phyloP scores from a whole-genome alignment of 2,888 invertebrate genomes.

The Cantharis rufa region DNA sequence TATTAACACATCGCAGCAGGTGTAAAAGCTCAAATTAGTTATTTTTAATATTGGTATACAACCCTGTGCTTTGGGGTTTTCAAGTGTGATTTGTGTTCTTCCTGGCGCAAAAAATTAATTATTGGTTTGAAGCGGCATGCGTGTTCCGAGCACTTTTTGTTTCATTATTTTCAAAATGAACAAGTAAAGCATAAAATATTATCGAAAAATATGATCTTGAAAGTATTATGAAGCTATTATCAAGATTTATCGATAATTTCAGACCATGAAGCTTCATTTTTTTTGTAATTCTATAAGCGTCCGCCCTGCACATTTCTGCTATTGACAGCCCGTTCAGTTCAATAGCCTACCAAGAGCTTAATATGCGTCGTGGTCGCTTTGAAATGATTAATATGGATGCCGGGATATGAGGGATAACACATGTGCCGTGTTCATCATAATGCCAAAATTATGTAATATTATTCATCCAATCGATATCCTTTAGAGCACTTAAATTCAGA shows the following conservation, averaged over 20 bases:
- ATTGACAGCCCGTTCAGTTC: constrained; percentile 29
- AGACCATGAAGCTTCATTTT: constrained; percentile 26
- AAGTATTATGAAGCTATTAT: constrained; percentile 22
- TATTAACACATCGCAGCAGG: neutral
- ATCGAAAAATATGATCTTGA: constrained; percentile 19
- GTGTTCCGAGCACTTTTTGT: neutral
- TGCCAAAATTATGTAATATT: constrained; percentile 9
- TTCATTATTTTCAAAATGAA: neutral
- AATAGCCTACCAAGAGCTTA: constrained; percentile 29
- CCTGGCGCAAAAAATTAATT: neutral
- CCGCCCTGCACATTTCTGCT: constrained; percentile 26
- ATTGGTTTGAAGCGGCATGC: neutral
- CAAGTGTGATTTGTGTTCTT: neutral
- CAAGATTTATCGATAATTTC: constrained; percentile 31
- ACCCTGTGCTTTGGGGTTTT: neutral
- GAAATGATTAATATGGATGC: constrained; percentile 26
- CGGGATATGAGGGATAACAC: constrained; percentile 27
- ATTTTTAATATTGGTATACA: neutral
- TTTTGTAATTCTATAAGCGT: constrained; percentile 14
- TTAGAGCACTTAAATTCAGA: neutral
- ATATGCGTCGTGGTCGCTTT: constrained; percentile 18
- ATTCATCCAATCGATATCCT: neutral
- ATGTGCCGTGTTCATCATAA: constrained; percentile 21
- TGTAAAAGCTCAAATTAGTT: neutral
- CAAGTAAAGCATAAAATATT: neutral